These are phyloP conservation scores for Bradysia coprophila DNA, from an alignment of 1,140 invertebrate genomes.

Conservation along the genomic window DNA sequence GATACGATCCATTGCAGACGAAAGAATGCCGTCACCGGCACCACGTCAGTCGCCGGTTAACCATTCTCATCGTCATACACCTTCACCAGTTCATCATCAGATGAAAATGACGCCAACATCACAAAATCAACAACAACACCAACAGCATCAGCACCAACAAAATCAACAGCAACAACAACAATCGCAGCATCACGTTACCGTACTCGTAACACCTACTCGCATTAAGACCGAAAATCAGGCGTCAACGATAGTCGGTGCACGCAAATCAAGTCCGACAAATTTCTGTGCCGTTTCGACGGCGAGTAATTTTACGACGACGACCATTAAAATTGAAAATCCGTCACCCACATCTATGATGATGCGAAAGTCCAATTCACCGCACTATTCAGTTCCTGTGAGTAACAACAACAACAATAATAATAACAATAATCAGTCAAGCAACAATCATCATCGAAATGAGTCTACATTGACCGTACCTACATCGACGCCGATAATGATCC, in stretches of 20 bases:
- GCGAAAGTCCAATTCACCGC: slow-evolving; percentile 1
- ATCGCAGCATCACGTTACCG: slow-evolving; percentile 18
- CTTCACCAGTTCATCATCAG: neutral
- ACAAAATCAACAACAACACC: slow-evolving; percentile 9
- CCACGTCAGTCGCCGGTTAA: neutral
- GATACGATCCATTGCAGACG: slow-evolving; percentile 21
- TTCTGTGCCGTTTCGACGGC: neutral
- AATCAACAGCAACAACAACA: slow-evolving; percentile 12
- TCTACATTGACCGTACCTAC: neutral
- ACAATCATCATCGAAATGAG: too few species aligned
- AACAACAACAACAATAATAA: neutral
- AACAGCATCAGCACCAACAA: slow-evolving; percentile 9
- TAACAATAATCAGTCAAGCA: neutral
- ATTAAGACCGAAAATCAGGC: slow-evolving; percentile 18
- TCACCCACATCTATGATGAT: neutral
- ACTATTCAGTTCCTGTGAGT: neutral
- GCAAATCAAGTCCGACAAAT: neutral
- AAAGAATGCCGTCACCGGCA: slow-evolving; percentile 10
- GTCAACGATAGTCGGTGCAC: neutral
- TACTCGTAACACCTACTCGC: slow-evolving; percentile 20
- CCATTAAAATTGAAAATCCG: neutral
- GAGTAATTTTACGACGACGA: neutral
- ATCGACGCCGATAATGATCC: neutral
- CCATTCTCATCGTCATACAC: neutral
- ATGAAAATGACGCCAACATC: neutral